A percentile compares a stretch with the other conserved stretches of the same genome.
These are phyloP conservation scores for Orchestes rusci DNA, from an alignment of 2,888 invertebrate species.

Conservation along the genomic window DNA sequence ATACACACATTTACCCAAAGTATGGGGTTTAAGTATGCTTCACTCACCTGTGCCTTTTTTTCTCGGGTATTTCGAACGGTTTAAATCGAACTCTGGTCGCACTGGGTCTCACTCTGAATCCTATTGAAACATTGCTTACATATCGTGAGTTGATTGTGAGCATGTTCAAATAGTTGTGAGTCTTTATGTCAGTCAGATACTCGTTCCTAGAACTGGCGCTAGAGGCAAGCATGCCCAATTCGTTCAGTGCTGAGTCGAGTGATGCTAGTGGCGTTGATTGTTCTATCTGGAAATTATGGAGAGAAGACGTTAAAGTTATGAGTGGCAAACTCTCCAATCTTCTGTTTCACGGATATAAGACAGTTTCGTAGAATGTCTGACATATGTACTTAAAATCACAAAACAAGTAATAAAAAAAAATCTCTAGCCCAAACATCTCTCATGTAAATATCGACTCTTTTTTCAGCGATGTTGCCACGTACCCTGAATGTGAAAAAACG, in stretches of 20 bases:
- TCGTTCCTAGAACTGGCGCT: conserved; percentile 53
- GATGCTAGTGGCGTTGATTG: conserved; percentile 11
- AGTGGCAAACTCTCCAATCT: too few species aligned
- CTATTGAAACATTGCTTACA: conserved; percentile 57
- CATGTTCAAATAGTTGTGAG: conserved; percentile 43
- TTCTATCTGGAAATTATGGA: conserved; percentile 14
- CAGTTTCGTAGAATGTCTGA: too few species aligned
- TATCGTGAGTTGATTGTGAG: conserved; percentile 49
- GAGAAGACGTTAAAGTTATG: too few species aligned
- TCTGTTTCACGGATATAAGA: too few species aligned
- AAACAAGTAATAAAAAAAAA: too few species aligned
- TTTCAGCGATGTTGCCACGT: too few species aligned
- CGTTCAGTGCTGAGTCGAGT: conserved; percentile 45
- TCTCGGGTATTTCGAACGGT: conserved; percentile 50
- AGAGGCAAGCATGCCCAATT: conserved; percentile 55
- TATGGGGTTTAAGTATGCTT: background rate
- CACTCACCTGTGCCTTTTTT: conserved; percentile 47
- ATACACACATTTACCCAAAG: too few species aligned
- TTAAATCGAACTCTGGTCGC: conserved; percentile 50
- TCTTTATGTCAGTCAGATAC: conserved; percentile 48
- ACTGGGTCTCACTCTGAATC: conserved; percentile 49
- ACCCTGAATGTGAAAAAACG: too few species aligned
- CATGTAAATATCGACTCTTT: too few species aligned
- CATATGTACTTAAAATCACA: too few species aligned
- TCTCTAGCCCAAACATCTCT: too few species aligned